Percentiles rank a stretch among this genome's conserved stretches.
Evolutionary conservation across 1,140 invertebrate species (phyloP).

Genomic region (Drosophila ogumai): DNA sequence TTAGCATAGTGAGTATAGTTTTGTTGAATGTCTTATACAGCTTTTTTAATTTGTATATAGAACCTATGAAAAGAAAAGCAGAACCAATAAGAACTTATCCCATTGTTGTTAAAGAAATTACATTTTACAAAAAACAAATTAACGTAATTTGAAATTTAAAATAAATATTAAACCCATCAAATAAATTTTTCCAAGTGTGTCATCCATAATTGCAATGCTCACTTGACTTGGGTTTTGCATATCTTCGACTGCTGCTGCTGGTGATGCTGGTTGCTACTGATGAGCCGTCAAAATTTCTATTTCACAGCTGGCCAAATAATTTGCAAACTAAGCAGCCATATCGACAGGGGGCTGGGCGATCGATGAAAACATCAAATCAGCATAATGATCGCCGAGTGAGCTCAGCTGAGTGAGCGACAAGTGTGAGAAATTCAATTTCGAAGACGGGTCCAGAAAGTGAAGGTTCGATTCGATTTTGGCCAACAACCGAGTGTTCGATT

Average conservation of each 20-base stretch:
- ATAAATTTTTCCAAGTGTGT: not conserved
- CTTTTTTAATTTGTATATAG: not conserved
- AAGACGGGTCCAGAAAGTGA: constrained; percentile 46
- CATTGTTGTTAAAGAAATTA: not conserved
- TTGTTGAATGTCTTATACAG: too few species aligned
- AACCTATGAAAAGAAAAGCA: not conserved
- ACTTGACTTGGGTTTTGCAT: constrained; percentile 29
- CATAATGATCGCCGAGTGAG: constrained; percentile 47
- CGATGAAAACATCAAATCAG: constrained; percentile 70
- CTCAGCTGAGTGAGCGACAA: constrained; percentile 56
- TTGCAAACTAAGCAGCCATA: constrained; percentile 44
- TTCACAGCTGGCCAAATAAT: constrained; percentile 51
- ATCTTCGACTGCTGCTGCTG: not conserved
- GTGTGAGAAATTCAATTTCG: constrained; percentile 78
- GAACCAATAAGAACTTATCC: too few species aligned
- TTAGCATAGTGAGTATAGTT: too few species aligned
- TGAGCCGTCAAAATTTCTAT: constrained; percentile 64
- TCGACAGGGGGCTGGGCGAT: constrained; percentile 48
- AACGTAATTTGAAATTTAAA: not conserved
- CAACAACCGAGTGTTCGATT: constrained; percentile 7
- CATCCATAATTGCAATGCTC: constrained; percentile 2
- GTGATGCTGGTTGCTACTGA: constrained; percentile 8
- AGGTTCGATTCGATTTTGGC: constrained; percentile 42
- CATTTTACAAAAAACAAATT: too few species aligned
- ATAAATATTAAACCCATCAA: too few species aligned